Percentiles rank a stretch among this genome's conserved stretches.
phyloP scores from a whole-genome alignment of 2,888 invertebrate species.

The Schizaphis graminum region DNA sequence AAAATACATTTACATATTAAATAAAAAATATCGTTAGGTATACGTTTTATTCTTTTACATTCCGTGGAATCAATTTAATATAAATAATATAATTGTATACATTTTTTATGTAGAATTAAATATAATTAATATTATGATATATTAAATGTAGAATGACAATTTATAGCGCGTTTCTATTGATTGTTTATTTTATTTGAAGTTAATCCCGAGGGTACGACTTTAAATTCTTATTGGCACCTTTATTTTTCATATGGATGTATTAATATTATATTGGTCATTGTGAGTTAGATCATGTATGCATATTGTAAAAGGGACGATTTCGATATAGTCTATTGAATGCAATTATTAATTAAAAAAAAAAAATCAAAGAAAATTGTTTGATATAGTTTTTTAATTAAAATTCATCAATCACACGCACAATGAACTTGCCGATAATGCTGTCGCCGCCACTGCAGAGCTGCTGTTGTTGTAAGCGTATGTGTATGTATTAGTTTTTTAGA shows the following conservation, averaged over 20 bases:
- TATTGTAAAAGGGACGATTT: neutral
- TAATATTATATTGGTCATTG: neutral
- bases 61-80: too few relatives aligned
- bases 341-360: conserved; percentile 35
- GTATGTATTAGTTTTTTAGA: conserved; percentile 32
- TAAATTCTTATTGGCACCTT: neutral
- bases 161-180: neutral
- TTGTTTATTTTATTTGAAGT: neutral
- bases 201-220: neutral
- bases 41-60: neutral
- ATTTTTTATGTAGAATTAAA: neutral
- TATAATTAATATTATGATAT: too few relatives aligned
- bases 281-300: neutral
- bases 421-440: conserved; percentile 40
- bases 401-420: conserved; percentile 57
- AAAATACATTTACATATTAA: neutral
- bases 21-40: neutral
- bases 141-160: neutral
- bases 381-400: conserved; percentile 53
- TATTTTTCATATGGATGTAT: neutral
- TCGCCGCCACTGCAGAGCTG: conserved; percentile 1
- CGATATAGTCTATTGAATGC: conserved; percentile 15
- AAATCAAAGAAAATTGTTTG: neutral
- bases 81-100: neutral
- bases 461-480: neutral